Conservation (phyloP, 2,113 vertebrate genomes). For the Leptobrachium leishanense region DNA sequence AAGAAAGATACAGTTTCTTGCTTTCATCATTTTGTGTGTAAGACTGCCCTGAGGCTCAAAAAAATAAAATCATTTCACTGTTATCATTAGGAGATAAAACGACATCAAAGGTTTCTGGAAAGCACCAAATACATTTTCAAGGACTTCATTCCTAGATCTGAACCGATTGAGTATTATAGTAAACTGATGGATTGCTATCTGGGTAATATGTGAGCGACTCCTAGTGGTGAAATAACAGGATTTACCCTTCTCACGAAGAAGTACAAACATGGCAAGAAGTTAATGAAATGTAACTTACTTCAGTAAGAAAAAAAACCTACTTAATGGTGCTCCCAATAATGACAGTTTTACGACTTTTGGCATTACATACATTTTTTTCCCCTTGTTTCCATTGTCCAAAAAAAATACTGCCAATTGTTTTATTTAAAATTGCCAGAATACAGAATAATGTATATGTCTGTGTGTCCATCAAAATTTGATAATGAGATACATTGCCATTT, state of each 20-base stretch:
- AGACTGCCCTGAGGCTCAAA: conserved; percentile 45
- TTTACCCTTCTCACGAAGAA: background rate
- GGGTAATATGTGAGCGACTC: conserved; percentile 55
- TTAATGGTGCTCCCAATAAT: too few species aligned
- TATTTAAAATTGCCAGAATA: conserved; percentile 14
- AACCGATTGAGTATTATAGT: conserved; percentile 31
- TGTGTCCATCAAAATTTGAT: conserved; percentile 2
- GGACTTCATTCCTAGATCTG: conserved; percentile 1
- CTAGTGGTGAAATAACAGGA: conserved; percentile 52
- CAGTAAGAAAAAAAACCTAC: background rate
- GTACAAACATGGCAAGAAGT: background rate
- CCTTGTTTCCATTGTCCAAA: background rate
- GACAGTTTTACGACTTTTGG: too few species aligned
- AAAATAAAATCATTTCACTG: conserved; percentile 40
- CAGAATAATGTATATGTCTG: background rate
- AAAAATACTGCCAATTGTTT: conserved; percentile 8
- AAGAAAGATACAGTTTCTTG: conserved; percentile 40
- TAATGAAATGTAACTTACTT: background rate
- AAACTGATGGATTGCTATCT: conserved; percentile 62
- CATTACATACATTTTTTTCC: too few species aligned
- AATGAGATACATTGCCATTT: conserved; percentile 18
- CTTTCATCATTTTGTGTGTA: conserved; percentile 45
- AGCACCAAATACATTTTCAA: conserved; percentile 45
- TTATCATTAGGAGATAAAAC: conserved; percentile 50
- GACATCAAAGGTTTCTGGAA: conserved; percentile 51